These are phyloP conservation scores for Acleris sparsana DNA, from an alignment of 2,888 invertebrate species.

Conservation along the genomic window DNA sequence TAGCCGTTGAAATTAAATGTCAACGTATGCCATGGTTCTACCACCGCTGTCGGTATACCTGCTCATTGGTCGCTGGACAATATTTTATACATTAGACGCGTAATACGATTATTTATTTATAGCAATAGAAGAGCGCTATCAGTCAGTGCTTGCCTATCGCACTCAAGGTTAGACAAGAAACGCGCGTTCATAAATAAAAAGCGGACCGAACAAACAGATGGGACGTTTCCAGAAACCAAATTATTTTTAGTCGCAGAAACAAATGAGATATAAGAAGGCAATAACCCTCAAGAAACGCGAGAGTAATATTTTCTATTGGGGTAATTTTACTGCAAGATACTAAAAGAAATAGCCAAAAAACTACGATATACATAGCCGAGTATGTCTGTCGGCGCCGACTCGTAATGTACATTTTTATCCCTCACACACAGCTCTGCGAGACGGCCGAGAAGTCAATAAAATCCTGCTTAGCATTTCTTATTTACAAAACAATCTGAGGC, in stretches of 20 bases:
- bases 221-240: slow-evolving; percentile 47
- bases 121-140: slow-evolving; percentile 10
- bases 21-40: no score
- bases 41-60: no score
- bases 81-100: no score
- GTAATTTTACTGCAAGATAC: slow-evolving; percentile 54
- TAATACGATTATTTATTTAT: background rate
- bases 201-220: slow-evolving; percentile 54
- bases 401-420: slow-evolving; percentile 60
- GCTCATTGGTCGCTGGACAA: no score
- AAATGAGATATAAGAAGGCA: slow-evolving; percentile 53
- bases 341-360: slow-evolving; percentile 51
- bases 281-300: slow-evolving; percentile 53
- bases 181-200: slow-evolving; percentile 61
- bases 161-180: slow-evolving; percentile 55
- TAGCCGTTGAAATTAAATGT: slow-evolving; percentile 1
- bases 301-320: slow-evolving; percentile 51
- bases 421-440: slow-evolving; percentile 50
- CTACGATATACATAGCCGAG: slow-evolving; percentile 38
- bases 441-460: slow-evolving; percentile 61
- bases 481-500: slow-evolving; percentile 52
- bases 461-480: slow-evolving; percentile 55
- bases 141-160: slow-evolving; percentile 26
- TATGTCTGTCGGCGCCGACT: slow-evolving; percentile 49
- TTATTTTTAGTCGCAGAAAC: slow-evolving; percentile 47